These are phyloP conservation scores for Aphis craccivora DNA, from an alignment of 1,140 invertebrate genomes.

Conservation along the genomic window DNA sequence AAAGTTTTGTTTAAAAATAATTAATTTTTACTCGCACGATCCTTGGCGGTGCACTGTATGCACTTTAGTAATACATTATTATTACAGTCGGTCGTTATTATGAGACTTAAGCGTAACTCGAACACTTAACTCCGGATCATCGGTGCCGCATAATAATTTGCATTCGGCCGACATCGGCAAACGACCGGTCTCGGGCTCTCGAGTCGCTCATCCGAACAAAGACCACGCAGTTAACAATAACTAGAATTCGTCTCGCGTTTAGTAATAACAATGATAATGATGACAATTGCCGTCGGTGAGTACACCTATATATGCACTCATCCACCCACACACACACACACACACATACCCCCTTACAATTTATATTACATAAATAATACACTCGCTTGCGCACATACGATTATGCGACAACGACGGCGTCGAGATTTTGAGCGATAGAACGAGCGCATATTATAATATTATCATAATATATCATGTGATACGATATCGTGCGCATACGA, in stretches of 20 bases:
- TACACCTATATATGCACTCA: no score
- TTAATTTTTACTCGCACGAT: background rate
- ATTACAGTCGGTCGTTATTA: background rate
- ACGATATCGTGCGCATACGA: background rate
- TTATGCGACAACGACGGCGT: background rate
- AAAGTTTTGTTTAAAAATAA: background rate
- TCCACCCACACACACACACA: background rate
- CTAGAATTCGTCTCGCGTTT: background rate
- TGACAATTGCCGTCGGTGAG: background rate
- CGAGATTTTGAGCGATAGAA: background rate
- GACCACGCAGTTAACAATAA: background rate
- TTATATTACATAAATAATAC: background rate
- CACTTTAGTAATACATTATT: background rate
- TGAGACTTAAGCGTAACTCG: background rate
- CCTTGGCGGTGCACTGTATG: background rate
- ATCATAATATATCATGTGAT: background rate
- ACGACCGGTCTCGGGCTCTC: background rate
- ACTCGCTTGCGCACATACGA: no score
- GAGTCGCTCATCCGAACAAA: background rate
- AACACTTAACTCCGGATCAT: background rate
- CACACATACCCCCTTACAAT: no score
- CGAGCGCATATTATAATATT: background rate
- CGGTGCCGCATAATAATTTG: background rate
- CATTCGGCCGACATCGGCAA: background rate
- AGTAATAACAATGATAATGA: conserved; percentile 7